A percentile compares a stretch with the other conserved stretches of the same genome.
Evolutionary conservation across 2,113 vertebrate species (phyloP).

Genomic region (Cebidichthys violaceus): DNA sequence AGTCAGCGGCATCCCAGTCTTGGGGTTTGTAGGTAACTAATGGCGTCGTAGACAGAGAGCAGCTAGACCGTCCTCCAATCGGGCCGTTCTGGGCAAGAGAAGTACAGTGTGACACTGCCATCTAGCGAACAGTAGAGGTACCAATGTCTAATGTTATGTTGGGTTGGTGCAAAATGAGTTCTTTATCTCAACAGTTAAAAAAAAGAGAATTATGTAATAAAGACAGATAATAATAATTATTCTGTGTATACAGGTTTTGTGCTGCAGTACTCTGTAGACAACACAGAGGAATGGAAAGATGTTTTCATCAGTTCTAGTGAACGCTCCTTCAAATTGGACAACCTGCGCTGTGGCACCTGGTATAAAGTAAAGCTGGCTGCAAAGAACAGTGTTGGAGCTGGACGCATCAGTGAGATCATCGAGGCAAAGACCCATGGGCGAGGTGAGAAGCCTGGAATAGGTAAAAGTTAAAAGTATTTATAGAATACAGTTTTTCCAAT

Average conservation of each 20-base stretch:
- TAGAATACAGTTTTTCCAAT: background rate
- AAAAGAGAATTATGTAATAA: background rate
- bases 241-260: slow-evolving; percentile 88
- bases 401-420: slow-evolving; percentile 99
- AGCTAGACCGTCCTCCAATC: slow-evolving; percentile 44
- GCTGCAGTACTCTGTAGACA: slow-evolving; percentile 97
- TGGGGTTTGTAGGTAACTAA: slow-evolving; percentile 75
- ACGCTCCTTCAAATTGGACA: slow-evolving; percentile 95
- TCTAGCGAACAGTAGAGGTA: slow-evolving; percentile 60
- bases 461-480: background rate
- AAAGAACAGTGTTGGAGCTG: slow-evolving; percentile 97
- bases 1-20: slow-evolving; percentile 79
- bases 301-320: slow-evolving; percentile 96
- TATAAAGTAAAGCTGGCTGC: slow-evolving; percentile 99
- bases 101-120: slow-evolving; percentile 54
- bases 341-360: slow-evolving; percentile 97
- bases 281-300: slow-evolving; percentile 98
- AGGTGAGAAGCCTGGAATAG: slow-evolving; percentile 80
- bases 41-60: slow-evolving; percentile 59
- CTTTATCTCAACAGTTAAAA: background rate
- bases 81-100: background rate
- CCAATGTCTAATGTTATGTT: background rate
- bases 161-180: background rate
- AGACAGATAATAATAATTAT: background rate
- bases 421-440: slow-evolving; percentile 98